These are phyloP conservation scores for Eonycteris spelaea DNA, from an alignment of 2,113 vertebrate species.

Conservation along the genomic window DNA sequence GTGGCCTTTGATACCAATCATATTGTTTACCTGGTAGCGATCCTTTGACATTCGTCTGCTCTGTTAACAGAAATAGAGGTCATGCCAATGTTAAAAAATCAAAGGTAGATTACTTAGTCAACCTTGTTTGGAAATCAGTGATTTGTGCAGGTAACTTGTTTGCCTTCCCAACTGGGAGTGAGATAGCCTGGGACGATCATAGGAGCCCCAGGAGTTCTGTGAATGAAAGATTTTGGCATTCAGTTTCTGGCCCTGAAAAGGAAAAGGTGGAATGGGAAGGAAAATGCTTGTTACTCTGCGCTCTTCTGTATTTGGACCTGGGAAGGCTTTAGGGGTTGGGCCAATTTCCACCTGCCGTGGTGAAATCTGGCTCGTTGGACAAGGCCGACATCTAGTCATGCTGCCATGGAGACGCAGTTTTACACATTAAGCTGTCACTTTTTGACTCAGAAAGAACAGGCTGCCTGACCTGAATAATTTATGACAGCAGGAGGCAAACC, in stretches of 20 bases:
- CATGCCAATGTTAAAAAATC: background rate
- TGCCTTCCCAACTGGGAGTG: background rate
- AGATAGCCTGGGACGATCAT: background rate
- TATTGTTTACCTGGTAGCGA: background rate
- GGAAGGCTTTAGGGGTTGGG: background rate
- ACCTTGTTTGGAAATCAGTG: background rate
- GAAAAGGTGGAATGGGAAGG: background rate
- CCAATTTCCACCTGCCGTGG: background rate
- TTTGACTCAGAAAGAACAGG: background rate
- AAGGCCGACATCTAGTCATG: rapidly evolving
- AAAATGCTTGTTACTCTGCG: background rate
- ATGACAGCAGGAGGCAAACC: background rate
- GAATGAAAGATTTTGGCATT: background rate
- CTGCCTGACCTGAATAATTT: background rate
- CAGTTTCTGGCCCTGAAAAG: background rate
- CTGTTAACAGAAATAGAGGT: background rate
- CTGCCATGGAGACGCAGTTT: background rate
- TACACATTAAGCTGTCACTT: background rate
- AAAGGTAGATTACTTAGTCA: background rate
- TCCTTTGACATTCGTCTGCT: background rate
- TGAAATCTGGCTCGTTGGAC: background rate
- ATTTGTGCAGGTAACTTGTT: background rate
- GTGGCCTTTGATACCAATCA: background rate
- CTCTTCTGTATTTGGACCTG: background rate
- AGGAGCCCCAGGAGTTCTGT: background rate